phyloP scores from a whole-genome alignment of 2,797 vertebrate genomes.

The Toxotes lorentzi region DNA sequence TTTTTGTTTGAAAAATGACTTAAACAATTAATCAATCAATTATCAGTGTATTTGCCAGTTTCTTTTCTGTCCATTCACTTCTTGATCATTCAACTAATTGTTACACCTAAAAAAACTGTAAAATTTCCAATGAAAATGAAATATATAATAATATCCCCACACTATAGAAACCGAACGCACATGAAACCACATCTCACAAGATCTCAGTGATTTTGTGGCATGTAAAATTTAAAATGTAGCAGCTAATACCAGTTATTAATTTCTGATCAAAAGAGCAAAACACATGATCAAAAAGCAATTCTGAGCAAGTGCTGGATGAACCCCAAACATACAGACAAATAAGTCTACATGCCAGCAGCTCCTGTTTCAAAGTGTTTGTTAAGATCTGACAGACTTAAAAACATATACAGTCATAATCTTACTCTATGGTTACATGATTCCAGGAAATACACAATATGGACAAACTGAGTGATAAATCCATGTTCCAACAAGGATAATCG shows the following conservation, averaged over 20 bases:
- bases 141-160: background rate
- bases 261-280: background rate
- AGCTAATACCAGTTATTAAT: background rate
- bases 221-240: background rate
- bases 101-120: background rate
- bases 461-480: background rate
- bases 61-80: background rate
- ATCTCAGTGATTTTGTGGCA: background rate
- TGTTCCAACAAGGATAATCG: background rate
- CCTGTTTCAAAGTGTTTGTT: background rate
- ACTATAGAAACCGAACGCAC: background rate
- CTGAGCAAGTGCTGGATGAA: background rate
- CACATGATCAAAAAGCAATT: conserved; percentile 4
- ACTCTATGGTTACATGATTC: background rate
- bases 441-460: background rate
- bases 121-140: background rate
- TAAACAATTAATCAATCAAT: too few species aligned
- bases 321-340: background rate
- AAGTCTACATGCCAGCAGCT: background rate
- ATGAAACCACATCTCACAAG: background rate
- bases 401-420: background rate
- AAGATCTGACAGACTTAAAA: background rate
- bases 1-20: too few species aligned
- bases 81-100: background rate
- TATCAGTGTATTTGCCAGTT: background rate